These are phyloP conservation scores for Ganaspis sp. DNA, from an alignment of 1,140 invertebrate species.

Conservation along the genomic window DNA sequence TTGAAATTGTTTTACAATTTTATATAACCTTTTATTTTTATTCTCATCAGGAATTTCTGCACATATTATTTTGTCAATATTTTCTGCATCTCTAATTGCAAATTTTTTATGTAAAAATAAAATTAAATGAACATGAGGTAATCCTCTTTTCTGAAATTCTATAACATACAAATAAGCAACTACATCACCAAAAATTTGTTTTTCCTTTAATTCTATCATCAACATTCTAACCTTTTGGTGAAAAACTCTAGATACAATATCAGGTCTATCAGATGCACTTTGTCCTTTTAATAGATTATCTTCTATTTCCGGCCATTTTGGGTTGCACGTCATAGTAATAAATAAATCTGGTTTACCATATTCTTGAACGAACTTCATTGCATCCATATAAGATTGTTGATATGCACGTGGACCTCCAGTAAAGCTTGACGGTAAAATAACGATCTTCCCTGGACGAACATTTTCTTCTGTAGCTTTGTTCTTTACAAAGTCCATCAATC, in stretches of 20 bases:
- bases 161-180: slow-evolving; percentile 22
- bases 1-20: slow-evolving; percentile 55
- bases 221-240: slow-evolving; percentile 4
- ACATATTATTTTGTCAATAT: neutral
- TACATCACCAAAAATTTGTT: neutral
- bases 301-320: slow-evolving; percentile 51
- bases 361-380: slow-evolving; percentile 33
- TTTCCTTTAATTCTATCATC: slow-evolving; percentile 1
- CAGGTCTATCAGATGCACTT: slow-evolving; percentile 63
- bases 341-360: slow-evolving; percentile 42
- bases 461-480: slow-evolving; percentile 28
- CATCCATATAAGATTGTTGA: slow-evolving; percentile 37
- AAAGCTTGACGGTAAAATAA: slow-evolving; percentile 40
- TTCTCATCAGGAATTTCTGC: slow-evolving; percentile 7
- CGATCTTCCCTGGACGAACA: too few species aligned
- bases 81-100: neutral
- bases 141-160: slow-evolving; percentile 36
- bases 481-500: too few species aligned
- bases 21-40: neutral
- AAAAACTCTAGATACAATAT: slow-evolving; percentile 24
- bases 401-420: slow-evolving; percentile 26
- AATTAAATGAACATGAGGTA: slow-evolving; percentile 1
- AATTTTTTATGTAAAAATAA: neutral
- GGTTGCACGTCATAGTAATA: slow-evolving; percentile 40
- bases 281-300: slow-evolving; percentile 60